Evolutionary conservation across 2,113 vertebrate genomes (phyloP).

Genomic region (Bos indicus): DNA sequence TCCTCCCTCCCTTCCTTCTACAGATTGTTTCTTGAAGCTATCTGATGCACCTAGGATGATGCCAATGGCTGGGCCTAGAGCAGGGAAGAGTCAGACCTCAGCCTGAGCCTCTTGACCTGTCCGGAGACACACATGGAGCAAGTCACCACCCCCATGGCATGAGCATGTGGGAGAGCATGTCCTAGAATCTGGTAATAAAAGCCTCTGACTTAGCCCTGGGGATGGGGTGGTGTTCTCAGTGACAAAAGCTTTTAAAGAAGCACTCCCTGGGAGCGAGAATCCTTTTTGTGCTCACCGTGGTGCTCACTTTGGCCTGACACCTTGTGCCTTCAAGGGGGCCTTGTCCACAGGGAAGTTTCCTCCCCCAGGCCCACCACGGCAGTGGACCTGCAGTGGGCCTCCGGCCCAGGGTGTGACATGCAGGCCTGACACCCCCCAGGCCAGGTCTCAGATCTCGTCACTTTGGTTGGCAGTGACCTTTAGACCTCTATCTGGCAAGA

Average conservation of each 20-base stretch:
- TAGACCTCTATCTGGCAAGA: background rate
- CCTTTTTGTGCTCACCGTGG: background rate
- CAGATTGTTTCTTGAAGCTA: background rate
- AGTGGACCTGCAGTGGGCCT: background rate
- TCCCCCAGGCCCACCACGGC: fast-evolving
- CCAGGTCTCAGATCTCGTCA: background rate
- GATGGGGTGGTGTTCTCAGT: background rate
- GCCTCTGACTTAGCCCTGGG: background rate
- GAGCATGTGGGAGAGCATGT: fast-evolving
- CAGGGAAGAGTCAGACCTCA: background rate
- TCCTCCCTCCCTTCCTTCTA: background rate
- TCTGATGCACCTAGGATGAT: background rate
- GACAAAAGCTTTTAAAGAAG: background rate
- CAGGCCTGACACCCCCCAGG: background rate
- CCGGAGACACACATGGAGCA: background rate
- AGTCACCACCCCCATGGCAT: no score
- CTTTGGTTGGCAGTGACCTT: background rate
- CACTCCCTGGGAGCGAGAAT: background rate
- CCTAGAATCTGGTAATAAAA: background rate
- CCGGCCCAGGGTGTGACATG: background rate
- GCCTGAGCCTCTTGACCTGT: background rate
- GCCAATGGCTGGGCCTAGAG: background rate
- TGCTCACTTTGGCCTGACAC: background rate
- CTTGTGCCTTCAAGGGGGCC: background rate
- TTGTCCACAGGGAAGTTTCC: background rate